phyloP scores from a whole-genome alignment of 2,113 vertebrate genomes.

The Hemichromis elongatus region DNA sequence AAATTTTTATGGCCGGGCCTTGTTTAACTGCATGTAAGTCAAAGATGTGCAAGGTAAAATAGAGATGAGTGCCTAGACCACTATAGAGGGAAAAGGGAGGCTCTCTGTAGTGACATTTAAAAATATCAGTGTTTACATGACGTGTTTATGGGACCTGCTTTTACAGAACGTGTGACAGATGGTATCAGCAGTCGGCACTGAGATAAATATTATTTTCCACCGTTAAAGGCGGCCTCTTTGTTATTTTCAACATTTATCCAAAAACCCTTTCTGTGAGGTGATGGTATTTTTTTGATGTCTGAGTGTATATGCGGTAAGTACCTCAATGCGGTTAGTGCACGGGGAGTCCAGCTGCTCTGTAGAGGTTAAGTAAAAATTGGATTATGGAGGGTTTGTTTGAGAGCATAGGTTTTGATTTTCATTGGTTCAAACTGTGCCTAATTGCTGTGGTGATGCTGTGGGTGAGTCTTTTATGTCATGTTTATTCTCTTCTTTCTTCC shows the following conservation, averaged over 20 bases:
- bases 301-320: slow-evolving; percentile 39
- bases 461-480: slow-evolving; percentile 54
- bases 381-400: slow-evolving; percentile 49
- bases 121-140: slow-evolving; percentile 56
- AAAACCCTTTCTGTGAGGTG: slow-evolving; percentile 53
- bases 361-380: slow-evolving; percentile 45
- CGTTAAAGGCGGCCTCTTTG: slow-evolving; percentile 49
- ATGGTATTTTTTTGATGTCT: slow-evolving; percentile 56
- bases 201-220: slow-evolving; percentile 68
- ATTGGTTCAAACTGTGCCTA: slow-evolving; percentile 56
- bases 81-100: neutral
- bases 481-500: slow-evolving; percentile 24
- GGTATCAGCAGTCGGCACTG: slow-evolving; percentile 36
- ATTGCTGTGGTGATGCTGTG: slow-evolving; percentile 58
- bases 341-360: slow-evolving; percentile 49
- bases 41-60: slow-evolving; percentile 12
- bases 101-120: slow-evolving; percentile 33
- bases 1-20: neutral
- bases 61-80: neutral
- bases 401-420: slow-evolving; percentile 53
- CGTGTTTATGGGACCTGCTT: slow-evolving; percentile 64
- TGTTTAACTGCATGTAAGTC: neutral
- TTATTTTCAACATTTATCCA: slow-evolving; percentile 60
- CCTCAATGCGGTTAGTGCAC: slow-evolving; percentile 27
- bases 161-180: slow-evolving; percentile 58